Conservation (phyloP, 2,113 vertebrate genomes). For the Heterocephalus glaber region DNA sequence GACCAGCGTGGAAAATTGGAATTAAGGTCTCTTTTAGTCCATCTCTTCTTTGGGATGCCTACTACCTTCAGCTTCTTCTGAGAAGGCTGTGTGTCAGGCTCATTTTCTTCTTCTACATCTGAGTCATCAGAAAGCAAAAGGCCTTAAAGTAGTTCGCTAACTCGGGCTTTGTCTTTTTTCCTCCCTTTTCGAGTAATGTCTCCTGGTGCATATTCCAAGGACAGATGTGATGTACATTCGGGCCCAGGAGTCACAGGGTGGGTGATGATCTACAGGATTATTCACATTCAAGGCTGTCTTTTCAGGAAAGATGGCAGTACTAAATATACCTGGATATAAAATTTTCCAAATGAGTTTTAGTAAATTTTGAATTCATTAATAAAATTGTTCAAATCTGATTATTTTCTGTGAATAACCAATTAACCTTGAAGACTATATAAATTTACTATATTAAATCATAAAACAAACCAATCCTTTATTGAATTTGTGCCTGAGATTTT, state of each 20-base stretch:
- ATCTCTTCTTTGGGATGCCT: not conserved
- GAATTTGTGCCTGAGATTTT: not conserved
- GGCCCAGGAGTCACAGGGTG: conserved; percentile 57
- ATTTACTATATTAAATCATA: not conserved
- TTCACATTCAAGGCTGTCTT: conserved; percentile 27
- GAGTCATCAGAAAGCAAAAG: conserved; percentile 73
- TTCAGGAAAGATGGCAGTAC: too few relatives aligned
- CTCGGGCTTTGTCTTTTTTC: conserved; percentile 62
- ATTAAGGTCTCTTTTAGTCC: conserved; percentile 67
- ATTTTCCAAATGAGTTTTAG: not conserved
- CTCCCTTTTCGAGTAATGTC: conserved; percentile 67
- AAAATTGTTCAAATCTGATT: not conserved
- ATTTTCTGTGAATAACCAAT: not conserved
- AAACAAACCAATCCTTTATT: not conserved
- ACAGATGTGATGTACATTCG: conserved; percentile 58
- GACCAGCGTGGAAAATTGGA: conserved; percentile 70
- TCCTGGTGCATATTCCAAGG: conserved; percentile 70
- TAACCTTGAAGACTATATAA: not conserved
- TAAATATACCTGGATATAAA: not conserved
- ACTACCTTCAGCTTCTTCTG: conserved; percentile 54
- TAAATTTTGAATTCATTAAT: not conserved
- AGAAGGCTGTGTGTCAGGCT: conserved; percentile 6
- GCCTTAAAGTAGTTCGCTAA: conserved; percentile 71
- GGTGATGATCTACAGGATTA: conserved; percentile 4
- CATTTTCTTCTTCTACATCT: conserved; percentile 39